These are phyloP conservation scores for Elgaria multicarinata DNA, from an alignment of 2,113 vertebrate species.

Conservation along the genomic window DNA sequence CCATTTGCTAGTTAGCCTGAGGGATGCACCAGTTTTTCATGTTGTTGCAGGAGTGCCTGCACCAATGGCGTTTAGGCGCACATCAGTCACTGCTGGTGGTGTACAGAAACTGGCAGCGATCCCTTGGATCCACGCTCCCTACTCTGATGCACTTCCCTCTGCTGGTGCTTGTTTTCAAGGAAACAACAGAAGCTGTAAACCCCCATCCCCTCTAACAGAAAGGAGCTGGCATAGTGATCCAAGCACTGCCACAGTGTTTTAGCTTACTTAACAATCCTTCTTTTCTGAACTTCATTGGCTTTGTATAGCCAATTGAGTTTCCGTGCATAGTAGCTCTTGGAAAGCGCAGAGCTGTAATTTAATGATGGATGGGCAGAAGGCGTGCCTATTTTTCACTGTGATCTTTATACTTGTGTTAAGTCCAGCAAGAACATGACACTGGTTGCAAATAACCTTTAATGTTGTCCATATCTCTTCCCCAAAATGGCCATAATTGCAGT, in stretches of 20 bases:
- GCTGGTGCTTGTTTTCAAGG: background rate
- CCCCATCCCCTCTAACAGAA: background rate
- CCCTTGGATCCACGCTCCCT: background rate
- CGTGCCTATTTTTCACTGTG: background rate
- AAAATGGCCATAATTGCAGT: background rate
- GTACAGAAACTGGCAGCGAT: background rate
- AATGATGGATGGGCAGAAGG: background rate
- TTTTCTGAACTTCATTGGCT: accelerated
- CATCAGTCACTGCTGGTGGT: background rate
- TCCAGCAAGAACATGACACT: background rate
- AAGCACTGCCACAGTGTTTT: too few relatives aligned
- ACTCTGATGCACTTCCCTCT: background rate
- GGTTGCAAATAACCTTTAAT: background rate
- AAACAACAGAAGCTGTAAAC: background rate
- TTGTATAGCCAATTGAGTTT: conserved; percentile 17
- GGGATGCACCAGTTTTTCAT: background rate
- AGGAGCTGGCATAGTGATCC: background rate
- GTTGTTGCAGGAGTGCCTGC: background rate
- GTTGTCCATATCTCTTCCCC: background rate
- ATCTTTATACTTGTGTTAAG: background rate
- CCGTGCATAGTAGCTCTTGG: background rate
- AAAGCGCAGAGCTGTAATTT: conserved; percentile 68
- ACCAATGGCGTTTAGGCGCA: background rate
- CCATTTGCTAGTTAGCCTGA: background rate
- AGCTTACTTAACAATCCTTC: accelerated